Conservation (phyloP, 2,797 vertebrate genomes). For the Gadopsis bispinosus region DNA sequence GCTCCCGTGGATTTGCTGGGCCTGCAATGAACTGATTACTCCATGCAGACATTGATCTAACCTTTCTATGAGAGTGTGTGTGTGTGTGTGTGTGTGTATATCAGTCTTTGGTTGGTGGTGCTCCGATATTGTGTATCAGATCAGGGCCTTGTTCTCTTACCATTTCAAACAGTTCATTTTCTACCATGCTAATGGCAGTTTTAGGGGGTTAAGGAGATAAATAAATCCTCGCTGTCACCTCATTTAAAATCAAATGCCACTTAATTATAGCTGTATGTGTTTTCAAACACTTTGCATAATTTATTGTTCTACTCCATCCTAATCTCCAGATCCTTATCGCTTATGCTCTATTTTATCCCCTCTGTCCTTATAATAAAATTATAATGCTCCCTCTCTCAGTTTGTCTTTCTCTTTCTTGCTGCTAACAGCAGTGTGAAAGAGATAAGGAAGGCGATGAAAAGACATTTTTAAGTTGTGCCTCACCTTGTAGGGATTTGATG, state of each 20-base stretch:
- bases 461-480: constrained; percentile 78
- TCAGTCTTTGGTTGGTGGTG: constrained; percentile 42
- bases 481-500: constrained; percentile 83
- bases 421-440: constrained; percentile 82
- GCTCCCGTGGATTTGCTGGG: constrained; percentile 67
- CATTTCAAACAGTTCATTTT: constrained; percentile 85
- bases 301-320: constrained; percentile 85
- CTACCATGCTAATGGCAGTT: constrained; percentile 80
- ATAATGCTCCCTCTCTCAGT: constrained; percentile 78
- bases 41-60: constrained; percentile 75
- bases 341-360: constrained; percentile 75
- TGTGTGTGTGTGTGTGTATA: constrained; percentile 32
- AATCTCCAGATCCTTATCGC: constrained; percentile 86
- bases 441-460: constrained; percentile 81
- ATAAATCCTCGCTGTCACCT: constrained; percentile 84
- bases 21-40: constrained; percentile 81
- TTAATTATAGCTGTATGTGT: constrained; percentile 88
- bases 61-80: constrained; percentile 49
- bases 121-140: constrained; percentile 74
- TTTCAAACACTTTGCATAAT: constrained; percentile 89
- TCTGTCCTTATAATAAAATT: constrained; percentile 85
- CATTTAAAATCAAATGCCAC: constrained; percentile 89
- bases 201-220: constrained; percentile 84
- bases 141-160: constrained; percentile 75
- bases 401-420: constrained; percentile 70